Conservation (phyloP, 2,797 vertebrate genomes). For the Micropoecilia bifurca region DNA sequence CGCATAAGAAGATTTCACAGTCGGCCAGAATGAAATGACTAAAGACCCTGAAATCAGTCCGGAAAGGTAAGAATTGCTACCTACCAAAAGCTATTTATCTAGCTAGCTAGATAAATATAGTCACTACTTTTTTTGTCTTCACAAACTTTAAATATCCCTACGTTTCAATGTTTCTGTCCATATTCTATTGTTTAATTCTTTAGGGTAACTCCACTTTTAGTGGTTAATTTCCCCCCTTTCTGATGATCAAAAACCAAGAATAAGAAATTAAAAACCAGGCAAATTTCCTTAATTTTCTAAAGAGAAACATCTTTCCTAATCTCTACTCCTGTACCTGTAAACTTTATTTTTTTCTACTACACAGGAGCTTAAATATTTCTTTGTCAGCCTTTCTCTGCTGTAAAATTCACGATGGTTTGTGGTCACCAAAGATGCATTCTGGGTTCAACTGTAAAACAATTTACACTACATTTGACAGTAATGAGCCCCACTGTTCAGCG, state of each 20-base stretch:
- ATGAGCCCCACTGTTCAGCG: constrained; percentile 58
- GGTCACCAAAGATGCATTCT: constrained; percentile 37
- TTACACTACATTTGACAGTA: constrained; percentile 56
- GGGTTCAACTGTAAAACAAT: constrained; percentile 51
- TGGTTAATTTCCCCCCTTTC: neutral
- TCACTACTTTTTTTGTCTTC: neutral
- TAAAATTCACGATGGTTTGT: constrained; percentile 21
- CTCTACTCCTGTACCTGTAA: neutral
- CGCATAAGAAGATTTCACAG: neutral
- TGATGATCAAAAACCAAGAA: neutral
- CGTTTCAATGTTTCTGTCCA: neutral
- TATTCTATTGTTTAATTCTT: neutral
- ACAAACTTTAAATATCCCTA: neutral
- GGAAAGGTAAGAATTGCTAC: neutral
- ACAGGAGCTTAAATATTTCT: neutral
- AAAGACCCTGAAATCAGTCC: constrained; percentile 38
- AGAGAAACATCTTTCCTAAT: neutral
- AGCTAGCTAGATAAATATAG: neutral
- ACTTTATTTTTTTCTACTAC: neutral
- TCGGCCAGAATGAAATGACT: constrained; percentile 20
- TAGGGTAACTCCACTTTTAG: neutral
- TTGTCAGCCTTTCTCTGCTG: neutral
- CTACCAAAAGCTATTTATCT: neutral
- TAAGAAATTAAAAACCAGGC: neutral
- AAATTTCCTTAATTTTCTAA: neutral